Evolutionary conservation across 2,888 invertebrate genomes (phyloP).

Genomic region (Brenthis hecate): DNA sequence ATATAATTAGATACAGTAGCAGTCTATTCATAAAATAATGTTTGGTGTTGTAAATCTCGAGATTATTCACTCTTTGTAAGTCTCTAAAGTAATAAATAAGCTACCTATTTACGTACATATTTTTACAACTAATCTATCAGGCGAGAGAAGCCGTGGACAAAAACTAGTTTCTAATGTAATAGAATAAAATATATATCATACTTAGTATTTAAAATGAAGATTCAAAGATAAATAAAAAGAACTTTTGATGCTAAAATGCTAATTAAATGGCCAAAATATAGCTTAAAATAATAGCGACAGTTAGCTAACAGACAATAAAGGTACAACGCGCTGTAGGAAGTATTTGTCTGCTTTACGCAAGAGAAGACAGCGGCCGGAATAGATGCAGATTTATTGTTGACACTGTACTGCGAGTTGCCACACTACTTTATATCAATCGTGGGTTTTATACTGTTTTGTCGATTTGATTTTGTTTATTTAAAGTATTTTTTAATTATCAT

Average conservation of each 20-base stretch:
- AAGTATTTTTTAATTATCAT: not conserved
- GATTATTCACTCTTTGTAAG: no score
- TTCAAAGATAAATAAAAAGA: not conserved
- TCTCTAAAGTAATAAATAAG: no score
- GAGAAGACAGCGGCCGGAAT: slow-evolving; percentile 39
- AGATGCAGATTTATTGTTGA: slow-evolving; percentile 40
- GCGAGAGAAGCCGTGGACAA: no score
- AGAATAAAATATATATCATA: not conserved
- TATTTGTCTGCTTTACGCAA: slow-evolving; percentile 43
- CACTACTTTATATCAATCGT: not conserved
- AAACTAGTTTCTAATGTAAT: not conserved
- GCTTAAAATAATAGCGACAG: slow-evolving; percentile 46
- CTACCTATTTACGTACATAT: no score
- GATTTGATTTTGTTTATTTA: not conserved
- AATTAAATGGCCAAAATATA: slow-evolving; percentile 27
- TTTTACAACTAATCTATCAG: no score
- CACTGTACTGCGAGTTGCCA: slow-evolving; percentile 10
- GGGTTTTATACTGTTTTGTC: not conserved
- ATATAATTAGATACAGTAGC: no score
- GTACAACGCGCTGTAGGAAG: slow-evolving; percentile 63
- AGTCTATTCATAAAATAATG: no score
- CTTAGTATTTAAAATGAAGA: not conserved
- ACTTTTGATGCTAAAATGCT: slow-evolving; percentile 17
- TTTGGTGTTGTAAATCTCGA: no score
- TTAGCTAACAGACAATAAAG: slow-evolving; percentile 67